These are phyloP conservation scores for Streptopelia turtur DNA, from an alignment of 2,797 vertebrate species.

Conservation along the genomic window DNA sequence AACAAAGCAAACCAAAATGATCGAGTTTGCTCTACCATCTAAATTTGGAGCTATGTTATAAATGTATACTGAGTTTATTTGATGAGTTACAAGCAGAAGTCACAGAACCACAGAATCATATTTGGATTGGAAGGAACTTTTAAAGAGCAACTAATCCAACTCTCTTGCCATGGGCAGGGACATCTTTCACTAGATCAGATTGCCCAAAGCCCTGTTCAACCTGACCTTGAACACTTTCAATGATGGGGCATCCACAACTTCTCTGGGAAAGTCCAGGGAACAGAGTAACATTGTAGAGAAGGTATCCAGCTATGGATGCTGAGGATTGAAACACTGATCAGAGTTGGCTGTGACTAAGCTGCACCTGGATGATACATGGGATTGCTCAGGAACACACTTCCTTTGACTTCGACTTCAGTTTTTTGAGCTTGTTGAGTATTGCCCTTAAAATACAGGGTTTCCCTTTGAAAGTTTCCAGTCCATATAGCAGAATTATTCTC, in stretches of 20 bases:
- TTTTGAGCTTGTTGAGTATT: neutral
- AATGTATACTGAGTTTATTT: neutral
- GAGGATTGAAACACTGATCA: neutral
- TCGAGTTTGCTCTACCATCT: neutral
- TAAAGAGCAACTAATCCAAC: neutral
- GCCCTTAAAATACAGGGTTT: neutral
- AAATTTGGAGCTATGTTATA: neutral
- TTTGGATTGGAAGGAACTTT: neutral
- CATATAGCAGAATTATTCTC: neutral
- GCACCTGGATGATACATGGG: neutral
- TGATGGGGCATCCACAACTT: neutral
- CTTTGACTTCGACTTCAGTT: neutral
- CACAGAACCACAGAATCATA: neutral
- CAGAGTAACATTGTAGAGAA: neutral
- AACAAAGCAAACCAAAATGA: neutral
- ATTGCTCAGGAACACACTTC: neutral
- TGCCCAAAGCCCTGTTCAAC: neutral
- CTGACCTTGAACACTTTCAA: neutral
- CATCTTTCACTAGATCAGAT: neutral
- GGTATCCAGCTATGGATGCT: neutral
- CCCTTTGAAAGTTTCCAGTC: neutral
- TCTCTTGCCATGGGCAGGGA: neutral
- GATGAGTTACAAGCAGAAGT: neutral
- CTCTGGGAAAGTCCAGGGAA: neutral
- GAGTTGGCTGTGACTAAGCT: neutral